These are phyloP conservation scores for Typhlomys cinereus DNA, from an alignment of 2,113 vertebrate genomes.

Conservation along the genomic window DNA sequence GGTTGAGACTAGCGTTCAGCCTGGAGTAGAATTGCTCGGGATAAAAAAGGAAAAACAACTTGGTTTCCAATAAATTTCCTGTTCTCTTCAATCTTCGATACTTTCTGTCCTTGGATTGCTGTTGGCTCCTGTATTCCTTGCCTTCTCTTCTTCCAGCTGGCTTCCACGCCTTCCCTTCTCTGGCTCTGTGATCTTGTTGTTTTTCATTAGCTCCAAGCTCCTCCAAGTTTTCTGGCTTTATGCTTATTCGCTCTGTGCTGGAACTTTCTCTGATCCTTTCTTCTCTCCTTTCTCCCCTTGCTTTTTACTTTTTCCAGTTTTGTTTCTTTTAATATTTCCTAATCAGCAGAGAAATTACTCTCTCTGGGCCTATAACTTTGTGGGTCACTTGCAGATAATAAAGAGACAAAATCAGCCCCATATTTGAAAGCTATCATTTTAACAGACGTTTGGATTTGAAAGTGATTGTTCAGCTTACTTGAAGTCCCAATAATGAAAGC, in stretches of 20 bases:
- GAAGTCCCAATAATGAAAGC: conserved; percentile 12
- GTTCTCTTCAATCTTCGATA: conserved; percentile 72
- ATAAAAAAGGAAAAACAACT: conserved; percentile 77
- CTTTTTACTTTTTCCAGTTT: conserved; percentile 31
- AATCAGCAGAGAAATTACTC: background rate
- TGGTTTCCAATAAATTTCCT: conserved; percentile 80
- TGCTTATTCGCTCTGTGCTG: conserved; percentile 66
- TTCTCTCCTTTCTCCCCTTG: background rate
- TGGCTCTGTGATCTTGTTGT: conserved; percentile 54
- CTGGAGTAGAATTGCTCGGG: conserved; percentile 67
- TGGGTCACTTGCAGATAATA: background rate
- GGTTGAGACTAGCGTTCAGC: conserved; percentile 59
- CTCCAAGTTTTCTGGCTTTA: conserved; percentile 68
- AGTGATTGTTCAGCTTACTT: background rate
- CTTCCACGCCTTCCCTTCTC: conserved; percentile 55
- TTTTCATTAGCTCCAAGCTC: conserved; percentile 67
- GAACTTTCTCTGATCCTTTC: conserved; percentile 64
- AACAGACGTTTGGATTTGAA: conserved; percentile 35
- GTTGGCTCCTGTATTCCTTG: conserved; percentile 64
- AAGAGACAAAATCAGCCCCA: background rate
- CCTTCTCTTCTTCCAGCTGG: conserved; percentile 74
- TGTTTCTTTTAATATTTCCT: conserved; percentile 31
- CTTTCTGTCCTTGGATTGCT: conserved; percentile 75
- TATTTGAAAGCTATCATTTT: conserved; percentile 26
- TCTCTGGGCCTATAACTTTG: background rate